Conservation (phyloP, 2,888 invertebrate species). For the Dolomedes plantarius region DNA sequence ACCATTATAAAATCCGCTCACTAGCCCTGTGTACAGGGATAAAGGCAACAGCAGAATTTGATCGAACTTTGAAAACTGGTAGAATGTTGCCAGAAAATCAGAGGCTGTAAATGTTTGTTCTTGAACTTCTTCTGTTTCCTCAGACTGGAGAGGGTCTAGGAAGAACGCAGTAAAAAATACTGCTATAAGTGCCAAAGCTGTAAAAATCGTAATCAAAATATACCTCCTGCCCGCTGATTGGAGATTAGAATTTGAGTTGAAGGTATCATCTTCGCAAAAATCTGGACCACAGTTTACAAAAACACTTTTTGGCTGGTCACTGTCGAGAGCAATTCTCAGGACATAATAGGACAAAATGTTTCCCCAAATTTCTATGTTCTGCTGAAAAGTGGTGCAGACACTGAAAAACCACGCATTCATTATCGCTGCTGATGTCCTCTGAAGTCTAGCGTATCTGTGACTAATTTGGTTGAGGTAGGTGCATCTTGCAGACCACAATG, state of each 20-base stretch:
- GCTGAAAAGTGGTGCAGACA: slow-evolving; percentile 98
- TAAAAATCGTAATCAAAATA: slow-evolving; percentile 91
- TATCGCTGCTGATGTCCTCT: slow-evolving; percentile 81
- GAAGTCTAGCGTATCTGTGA: slow-evolving; percentile 88
- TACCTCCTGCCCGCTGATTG: slow-evolving; percentile 90
- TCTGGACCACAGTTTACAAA: slow-evolving; percentile 57
- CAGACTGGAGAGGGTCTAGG: slow-evolving; percentile 91
- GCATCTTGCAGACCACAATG: slow-evolving; percentile 99
- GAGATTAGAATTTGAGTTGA: slow-evolving; percentile 79
- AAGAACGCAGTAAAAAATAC: slow-evolving; percentile 90
- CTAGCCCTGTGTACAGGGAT: slow-evolving; percentile 97
- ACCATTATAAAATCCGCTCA: slow-evolving; percentile 96
- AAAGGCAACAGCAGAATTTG: slow-evolving; percentile 95
- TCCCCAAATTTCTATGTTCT: slow-evolving; percentile 97
- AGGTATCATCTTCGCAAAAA: slow-evolving; percentile 59
- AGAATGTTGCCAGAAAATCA: slow-evolving; percentile 89
- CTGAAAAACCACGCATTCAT: slow-evolving; percentile 98
- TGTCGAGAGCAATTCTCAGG: slow-evolving; percentile 71
- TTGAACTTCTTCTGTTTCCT: slow-evolving; percentile 76
- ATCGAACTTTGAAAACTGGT: slow-evolving; percentile 90
- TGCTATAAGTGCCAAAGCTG: slow-evolving; percentile 89
- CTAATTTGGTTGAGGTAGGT: slow-evolving; percentile 96
- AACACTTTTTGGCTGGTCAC: background rate
- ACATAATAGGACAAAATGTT: slow-evolving; percentile 90
- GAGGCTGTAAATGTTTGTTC: background rate